Evolutionary conservation across 2,888 invertebrate species (phyloP).

Genomic region (Encarsia formosa): DNA sequence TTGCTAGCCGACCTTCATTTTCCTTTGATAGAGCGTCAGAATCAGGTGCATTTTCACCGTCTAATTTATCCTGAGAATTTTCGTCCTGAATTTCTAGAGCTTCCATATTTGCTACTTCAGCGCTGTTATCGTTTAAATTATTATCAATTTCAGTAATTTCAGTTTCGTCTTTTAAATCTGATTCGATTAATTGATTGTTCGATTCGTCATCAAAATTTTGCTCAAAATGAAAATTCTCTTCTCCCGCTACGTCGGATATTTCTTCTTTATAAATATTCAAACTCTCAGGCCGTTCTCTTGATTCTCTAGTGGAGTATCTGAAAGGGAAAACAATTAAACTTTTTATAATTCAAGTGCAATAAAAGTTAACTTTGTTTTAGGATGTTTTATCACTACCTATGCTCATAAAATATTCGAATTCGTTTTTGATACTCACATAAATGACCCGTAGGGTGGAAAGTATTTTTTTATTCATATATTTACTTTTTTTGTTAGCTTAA

Average conservation of each 20-base stretch:
- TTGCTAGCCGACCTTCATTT: slow-evolving; percentile 40
- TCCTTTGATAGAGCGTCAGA: slow-evolving; percentile 37
- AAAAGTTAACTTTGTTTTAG: too few species aligned
- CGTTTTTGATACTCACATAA: too few species aligned
- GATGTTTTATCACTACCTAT: too few species aligned
- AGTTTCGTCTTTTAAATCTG: not conserved
- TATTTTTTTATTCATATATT: too few species aligned
- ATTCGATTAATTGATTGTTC: too few species aligned
- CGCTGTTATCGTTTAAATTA: not conserved
- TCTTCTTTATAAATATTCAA: not conserved
- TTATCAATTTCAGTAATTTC: not conserved
- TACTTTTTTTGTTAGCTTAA: too few species aligned
- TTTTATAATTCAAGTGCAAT: too few species aligned
- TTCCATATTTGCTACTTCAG: not conserved
- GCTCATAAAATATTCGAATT: too few species aligned
- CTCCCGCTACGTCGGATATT: not conserved
- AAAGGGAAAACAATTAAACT: too few species aligned
- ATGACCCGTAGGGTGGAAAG: too few species aligned
- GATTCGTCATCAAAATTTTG: not conserved
- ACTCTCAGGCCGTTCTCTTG: slow-evolving; percentile 5
- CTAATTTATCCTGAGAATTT: not conserved
- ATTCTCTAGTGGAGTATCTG: not conserved
- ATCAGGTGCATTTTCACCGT: not conserved
- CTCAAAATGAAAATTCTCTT: not conserved
- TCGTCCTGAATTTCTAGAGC: too few species aligned